These are phyloP conservation scores for Misgurnus mizolepis DNA, from an alignment of 2,113 vertebrate species.

Conservation along the genomic window DNA sequence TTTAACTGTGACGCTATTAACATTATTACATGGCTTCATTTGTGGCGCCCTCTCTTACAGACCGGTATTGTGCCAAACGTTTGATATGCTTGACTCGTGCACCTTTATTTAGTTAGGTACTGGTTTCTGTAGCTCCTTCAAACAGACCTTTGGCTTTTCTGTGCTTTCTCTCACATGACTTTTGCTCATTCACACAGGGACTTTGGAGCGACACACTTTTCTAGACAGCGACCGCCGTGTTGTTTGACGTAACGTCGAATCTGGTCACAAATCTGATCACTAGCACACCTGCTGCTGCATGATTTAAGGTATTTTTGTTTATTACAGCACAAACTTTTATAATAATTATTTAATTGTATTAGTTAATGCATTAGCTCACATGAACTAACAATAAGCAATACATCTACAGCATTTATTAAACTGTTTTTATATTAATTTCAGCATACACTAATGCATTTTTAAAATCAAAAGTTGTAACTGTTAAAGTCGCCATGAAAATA, in stretches of 20 bases:
- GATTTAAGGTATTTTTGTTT: too few species aligned
- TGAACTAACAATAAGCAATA: too few species aligned
- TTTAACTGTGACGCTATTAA: background rate
- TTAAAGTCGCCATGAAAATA: too few species aligned
- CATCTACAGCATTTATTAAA: too few species aligned
- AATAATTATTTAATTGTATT: too few species aligned
- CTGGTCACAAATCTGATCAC: too few species aligned
- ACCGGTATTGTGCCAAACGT: slow-evolving; percentile 8
- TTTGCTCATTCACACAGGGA: background rate
- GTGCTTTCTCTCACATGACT: slow-evolving; percentile 8
- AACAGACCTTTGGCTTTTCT: slow-evolving; percentile 5
- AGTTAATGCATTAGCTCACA: too few species aligned
- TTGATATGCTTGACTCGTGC: slow-evolving; percentile 34
- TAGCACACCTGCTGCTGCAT: too few species aligned
- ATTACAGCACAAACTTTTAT: too few species aligned
- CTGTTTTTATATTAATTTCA: too few species aligned
- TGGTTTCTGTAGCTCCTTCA: slow-evolving; percentile 23
- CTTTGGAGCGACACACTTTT: background rate
- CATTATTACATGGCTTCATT: slow-evolving; percentile 19
- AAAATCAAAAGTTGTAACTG: too few species aligned
- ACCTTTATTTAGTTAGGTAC: slow-evolving; percentile 15
- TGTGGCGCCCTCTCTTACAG: slow-evolving; percentile 18
- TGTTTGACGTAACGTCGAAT: slow-evolving; percentile 13
- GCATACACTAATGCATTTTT: too few species aligned
- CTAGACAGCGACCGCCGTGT: background rate